Base-by-base conservation (phyloP, 2,113 vertebrate species). In the Philantomba maxwellii region DNA sequence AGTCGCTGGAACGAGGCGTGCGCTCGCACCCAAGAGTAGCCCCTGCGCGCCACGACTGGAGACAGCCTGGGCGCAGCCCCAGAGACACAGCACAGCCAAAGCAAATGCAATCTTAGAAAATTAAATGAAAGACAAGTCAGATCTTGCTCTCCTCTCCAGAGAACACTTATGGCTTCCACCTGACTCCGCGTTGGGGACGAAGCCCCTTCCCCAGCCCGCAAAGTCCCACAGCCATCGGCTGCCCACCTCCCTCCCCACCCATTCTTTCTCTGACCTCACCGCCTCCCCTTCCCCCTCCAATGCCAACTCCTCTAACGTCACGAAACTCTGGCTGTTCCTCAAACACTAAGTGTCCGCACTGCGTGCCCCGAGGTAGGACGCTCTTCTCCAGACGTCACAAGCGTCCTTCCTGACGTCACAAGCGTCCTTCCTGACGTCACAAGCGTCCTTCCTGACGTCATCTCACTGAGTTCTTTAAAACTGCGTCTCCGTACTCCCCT, bases 1-100 rank as follows among this genome's bases (percentile, higher is more conserved):
- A 39, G 66, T 0, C 66, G 0, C 19, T 3, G 19, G n/a, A 14
- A 13, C 2, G 11, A 13, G 66, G 36, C 66, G n/a, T 23, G 66
- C 0, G 6, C 21, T 3, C 21, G 1, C 21, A 1, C 23, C 70
- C 21, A 3, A 3, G 70, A 43, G 70, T 0, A 26, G 39, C 21
- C 70, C 36, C 12, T 15, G 70, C 70, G 26, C 1, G 6, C 70
- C 23, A 2, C 39, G 23, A 7, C 70, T 43, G 7, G 39, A 43
- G 39, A 7, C 12, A 39, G 36, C 70, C 70, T 15, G 39, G 23
- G 70, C 23, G 23, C 70, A 7, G 70, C 36, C 4, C 12, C 36
- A 7, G 12, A 43, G 39, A 75, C 23, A 3, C 36, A 3, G 23
- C 11, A 8, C 23, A 2, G 39, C 39, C n/a, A 15, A 26, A 23